These are phyloP conservation scores for Sylvilagus floridanus DNA, from an alignment of 2,797 vertebrate species.

Conservation along the genomic window DNA sequence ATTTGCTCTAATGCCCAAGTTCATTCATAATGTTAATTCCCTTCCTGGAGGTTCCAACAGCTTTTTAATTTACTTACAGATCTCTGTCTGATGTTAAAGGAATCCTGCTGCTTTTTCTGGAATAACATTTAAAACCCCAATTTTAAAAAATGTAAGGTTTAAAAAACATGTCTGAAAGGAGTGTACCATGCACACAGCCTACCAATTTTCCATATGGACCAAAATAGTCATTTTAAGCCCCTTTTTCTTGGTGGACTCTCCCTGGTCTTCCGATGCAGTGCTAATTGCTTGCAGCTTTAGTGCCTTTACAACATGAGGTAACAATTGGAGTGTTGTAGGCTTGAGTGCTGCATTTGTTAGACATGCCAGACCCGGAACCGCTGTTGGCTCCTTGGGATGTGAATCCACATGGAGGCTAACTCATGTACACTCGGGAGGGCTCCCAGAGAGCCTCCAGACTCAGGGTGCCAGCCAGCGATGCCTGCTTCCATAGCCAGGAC, in stretches of 20 bases:
- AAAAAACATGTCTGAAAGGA: slow-evolving; percentile 69
- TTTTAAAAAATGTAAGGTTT: slow-evolving; percentile 44
- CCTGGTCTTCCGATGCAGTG: slow-evolving; percentile 53
- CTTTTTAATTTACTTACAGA: slow-evolving; percentile 67
- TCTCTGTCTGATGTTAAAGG: slow-evolving; percentile 36
- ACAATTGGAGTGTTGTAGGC: slow-evolving; percentile 35
- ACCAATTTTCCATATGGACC: slow-evolving; percentile 65
- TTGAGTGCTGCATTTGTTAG: slow-evolving; percentile 73
- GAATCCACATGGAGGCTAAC: neutral
- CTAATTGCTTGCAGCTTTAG: slow-evolving; percentile 83
- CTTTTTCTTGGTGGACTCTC: slow-evolving; percentile 50
- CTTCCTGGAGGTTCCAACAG: slow-evolving; percentile 19
- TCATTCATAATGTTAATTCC: slow-evolving; percentile 59
- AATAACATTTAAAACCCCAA: slow-evolving; percentile 68
- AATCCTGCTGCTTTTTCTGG: slow-evolving; percentile 56
- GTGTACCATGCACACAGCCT: slow-evolving; percentile 54
- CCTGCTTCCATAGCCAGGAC: slow-evolving; percentile 50
- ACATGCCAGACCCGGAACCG: slow-evolving; percentile 63
- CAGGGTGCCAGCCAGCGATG: neutral
- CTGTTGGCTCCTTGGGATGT: neutral
- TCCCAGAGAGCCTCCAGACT: slow-evolving; percentile 52
- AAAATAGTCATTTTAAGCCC: slow-evolving; percentile 67
- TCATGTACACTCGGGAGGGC: slow-evolving; percentile 46
- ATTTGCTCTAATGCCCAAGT: slow-evolving; percentile 20
- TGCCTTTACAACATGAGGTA: slow-evolving; percentile 82